phyloP scores from a whole-genome alignment of 2,797 vertebrate genomes.

The Gobio occitaniae region DNA sequence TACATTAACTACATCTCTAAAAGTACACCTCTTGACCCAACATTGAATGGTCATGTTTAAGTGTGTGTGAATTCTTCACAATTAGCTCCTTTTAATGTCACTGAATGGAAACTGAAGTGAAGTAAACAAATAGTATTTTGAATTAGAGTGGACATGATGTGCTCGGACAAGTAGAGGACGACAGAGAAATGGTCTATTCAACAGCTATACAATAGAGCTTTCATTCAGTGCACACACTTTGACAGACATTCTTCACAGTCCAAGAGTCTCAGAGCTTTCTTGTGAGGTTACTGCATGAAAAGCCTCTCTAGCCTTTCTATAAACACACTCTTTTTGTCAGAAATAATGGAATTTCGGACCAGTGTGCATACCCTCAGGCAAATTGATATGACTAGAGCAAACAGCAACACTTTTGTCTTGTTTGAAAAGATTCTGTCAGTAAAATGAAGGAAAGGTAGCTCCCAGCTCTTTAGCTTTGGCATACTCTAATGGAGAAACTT shows the following conservation, averaged over 20 bases:
- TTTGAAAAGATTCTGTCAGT: slow-evolving; percentile 39
- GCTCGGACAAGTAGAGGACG: slow-evolving; percentile 41
- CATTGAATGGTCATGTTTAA: not conserved
- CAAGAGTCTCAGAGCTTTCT: slow-evolving; percentile 68
- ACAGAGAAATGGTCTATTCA: slow-evolving; percentile 71
- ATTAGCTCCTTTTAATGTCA: slow-evolving; percentile 35
- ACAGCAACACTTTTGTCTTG: slow-evolving; percentile 40
- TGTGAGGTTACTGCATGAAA: slow-evolving; percentile 73
- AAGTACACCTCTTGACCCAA: not conserved
- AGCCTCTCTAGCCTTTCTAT: slow-evolving; percentile 70
- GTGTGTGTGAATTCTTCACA: slow-evolving; percentile 45
- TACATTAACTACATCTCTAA: not conserved
- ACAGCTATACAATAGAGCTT: slow-evolving; percentile 74
- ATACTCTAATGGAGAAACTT: slow-evolving; percentile 22
- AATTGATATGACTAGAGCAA: slow-evolving; percentile 52
- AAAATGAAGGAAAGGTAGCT: slow-evolving; percentile 64
- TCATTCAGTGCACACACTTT: slow-evolving; percentile 77
- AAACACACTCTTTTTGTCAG: slow-evolving; percentile 75
- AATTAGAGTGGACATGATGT: slow-evolving; percentile 34
- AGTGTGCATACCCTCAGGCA: slow-evolving; percentile 69
- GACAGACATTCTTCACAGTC: slow-evolving; percentile 71
- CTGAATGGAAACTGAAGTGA: slow-evolving; percentile 36
- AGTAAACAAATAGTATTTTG: slow-evolving; percentile 63
- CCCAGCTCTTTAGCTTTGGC: slow-evolving; percentile 47
- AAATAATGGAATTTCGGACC: slow-evolving; percentile 69